These are phyloP conservation scores for Sylvietta virens DNA, from an alignment of 2,113 vertebrate species.

Conservation along the genomic window DNA sequence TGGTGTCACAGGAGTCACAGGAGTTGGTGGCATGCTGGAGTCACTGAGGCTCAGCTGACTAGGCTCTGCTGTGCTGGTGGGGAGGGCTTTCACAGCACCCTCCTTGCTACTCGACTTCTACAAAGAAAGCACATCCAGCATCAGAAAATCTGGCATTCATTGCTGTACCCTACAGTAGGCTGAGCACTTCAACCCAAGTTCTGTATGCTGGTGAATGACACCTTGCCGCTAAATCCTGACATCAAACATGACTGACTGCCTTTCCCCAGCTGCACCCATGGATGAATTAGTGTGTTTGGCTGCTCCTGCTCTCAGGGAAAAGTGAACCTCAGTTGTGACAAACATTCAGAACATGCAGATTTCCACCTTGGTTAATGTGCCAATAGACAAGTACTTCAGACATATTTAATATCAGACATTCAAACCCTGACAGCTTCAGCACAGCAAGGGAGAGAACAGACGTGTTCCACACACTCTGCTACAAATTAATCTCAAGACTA, in stretches of 20 bases:
- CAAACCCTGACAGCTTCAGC: background rate
- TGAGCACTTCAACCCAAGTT: background rate
- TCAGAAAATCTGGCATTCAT: background rate
- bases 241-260: background rate
- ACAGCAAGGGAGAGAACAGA: background rate
- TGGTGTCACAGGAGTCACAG: constrained; percentile 78
- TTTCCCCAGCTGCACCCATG: background rate
- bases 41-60: constrained; percentile 76
- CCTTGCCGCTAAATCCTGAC: background rate
- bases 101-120: constrained; percentile 91
- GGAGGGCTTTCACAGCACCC: constrained; percentile 71
- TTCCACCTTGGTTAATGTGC: background rate
- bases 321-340: background rate
- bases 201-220: background rate
- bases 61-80: constrained; percentile 73
- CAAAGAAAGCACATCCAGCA: background rate
- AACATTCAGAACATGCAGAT: background rate
- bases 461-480: background rate
- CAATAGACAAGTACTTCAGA: background rate
- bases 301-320: background rate
- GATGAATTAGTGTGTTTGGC: background rate
- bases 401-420: background rate
- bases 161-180: background rate
- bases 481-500: background rate
- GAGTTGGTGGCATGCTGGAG: constrained; percentile 77